These are phyloP conservation scores for Dusona sp. DNA, from an alignment of 2,888 invertebrate species.

Conservation along the genomic window DNA sequence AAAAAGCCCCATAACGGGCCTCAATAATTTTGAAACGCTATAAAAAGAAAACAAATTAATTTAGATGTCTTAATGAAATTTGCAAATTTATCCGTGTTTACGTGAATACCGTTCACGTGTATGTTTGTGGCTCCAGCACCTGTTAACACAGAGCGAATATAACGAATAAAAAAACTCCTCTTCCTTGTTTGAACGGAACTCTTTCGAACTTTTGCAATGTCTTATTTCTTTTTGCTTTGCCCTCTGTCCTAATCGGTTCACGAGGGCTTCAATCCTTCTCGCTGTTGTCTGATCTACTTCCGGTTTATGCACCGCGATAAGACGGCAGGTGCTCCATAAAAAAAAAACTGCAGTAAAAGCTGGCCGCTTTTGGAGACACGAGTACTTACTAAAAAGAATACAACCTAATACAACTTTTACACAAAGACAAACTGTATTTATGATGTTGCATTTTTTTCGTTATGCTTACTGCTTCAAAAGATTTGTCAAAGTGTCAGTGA, in stretches of 20 bases:
- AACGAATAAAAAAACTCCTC: slow-evolving; percentile 10
- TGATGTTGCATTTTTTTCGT: background rate
- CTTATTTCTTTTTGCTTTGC: slow-evolving; percentile 25
- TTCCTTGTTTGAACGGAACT: slow-evolving; percentile 11
- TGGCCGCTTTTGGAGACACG: background rate
- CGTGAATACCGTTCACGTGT: slow-evolving; percentile 36
- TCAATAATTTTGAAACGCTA: slow-evolving; percentile 55
- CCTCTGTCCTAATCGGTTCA: slow-evolving; percentile 57
- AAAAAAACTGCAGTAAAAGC: slow-evolving; percentile 35
- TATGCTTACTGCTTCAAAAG: background rate
- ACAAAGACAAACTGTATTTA: background rate
- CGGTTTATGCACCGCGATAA: slow-evolving; percentile 69
- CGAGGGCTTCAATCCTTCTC: slow-evolving; percentile 59
- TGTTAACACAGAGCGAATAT: slow-evolving; percentile 44
- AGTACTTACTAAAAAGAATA: slow-evolving; percentile 18
- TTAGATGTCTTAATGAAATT: slow-evolving; percentile 63
- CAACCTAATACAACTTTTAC: slow-evolving; percentile 17
- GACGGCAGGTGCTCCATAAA: slow-evolving; percentile 60
- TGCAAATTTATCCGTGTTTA: slow-evolving; percentile 48
- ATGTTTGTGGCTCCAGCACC: background rate
- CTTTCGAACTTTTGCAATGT: slow-evolving; percentile 32
- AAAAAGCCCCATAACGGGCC: slow-evolving; percentile 36
- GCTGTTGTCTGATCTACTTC: slow-evolving; percentile 77
- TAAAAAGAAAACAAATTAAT: slow-evolving; percentile 63
- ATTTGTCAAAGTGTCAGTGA: slow-evolving; percentile 1